Base-by-base conservation (phyloP, 1,140 invertebrate genomes). In the Orius laevigatus region DNA sequence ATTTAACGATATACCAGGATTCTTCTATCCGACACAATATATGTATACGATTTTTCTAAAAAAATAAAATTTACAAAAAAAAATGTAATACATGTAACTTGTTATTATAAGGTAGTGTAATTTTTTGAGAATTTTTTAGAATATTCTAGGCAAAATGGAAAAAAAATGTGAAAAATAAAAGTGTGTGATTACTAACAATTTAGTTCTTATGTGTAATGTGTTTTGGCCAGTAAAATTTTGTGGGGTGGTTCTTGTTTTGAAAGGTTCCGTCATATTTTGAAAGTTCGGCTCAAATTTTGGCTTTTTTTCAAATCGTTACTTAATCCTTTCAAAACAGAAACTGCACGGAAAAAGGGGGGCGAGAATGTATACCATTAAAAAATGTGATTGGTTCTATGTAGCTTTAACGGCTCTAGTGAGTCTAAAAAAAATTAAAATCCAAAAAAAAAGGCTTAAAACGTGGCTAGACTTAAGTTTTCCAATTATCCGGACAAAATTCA, bases 41-140 rank as follows among this genome's bases (percentile, higher is more conserved):
- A 53, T 49, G 51, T 53, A 53, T 53, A 53, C 51, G 51, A 53
- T 53, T 53, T 53, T 53, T 12, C 49, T 49, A 52, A 49, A 45
- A 45, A 19, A 45, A 25, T 6, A 45, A 45, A 45, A 11, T 31
- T n/a, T 5, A 3, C 3, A 38, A 38, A 38, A 48, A 25, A 51
- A 42, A 51, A 43, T 51, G 48, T 49, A 51, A 43, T 47, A 48
- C 45, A 44, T 48, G 34, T 48, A 52, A 52, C 39, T 31, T 19
- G 48, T 47, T 52, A 52, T 52, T 52, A 46, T 52, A 47, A 52
- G 51, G 51, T 52, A 52, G 51, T 52, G 51, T 52, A 47, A 48
- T 45, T 48, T 25, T 25, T 25, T 48, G 42, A 46, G 38, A 25
- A 20, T 52, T 52, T 52, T 48, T 52, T 52, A 48, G 46, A 35